Conservation (phyloP, 2,888 invertebrate species). For the Trichopria drosophilae region DNA sequence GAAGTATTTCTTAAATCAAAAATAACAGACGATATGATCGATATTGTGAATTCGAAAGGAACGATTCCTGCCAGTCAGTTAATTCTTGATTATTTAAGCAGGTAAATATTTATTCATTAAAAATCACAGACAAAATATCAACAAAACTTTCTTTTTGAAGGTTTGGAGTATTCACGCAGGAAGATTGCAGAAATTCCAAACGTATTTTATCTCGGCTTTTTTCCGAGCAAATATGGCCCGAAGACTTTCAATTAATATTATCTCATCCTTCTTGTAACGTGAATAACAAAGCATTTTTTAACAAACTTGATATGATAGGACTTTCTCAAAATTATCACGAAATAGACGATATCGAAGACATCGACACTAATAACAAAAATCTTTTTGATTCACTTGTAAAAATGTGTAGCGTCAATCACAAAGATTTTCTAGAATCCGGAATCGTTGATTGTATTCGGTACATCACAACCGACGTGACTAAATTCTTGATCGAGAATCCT, state of each 20-base stretch:
- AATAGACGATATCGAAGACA: slow-evolving; percentile 63
- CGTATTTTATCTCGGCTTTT: slow-evolving; percentile 66
- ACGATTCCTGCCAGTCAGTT: slow-evolving; percentile 62
- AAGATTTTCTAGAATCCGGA: slow-evolving; percentile 58
- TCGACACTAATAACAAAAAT: slow-evolving; percentile 41
- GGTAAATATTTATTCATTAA: slow-evolving; percentile 34
- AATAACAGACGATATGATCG: slow-evolving; percentile 66
- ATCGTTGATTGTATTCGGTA: slow-evolving; percentile 64
- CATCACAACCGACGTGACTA: slow-evolving; percentile 61
- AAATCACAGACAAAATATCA: background rate
- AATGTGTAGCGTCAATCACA: slow-evolving; percentile 55
- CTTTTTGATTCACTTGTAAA: slow-evolving; percentile 58
- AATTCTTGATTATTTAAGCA: slow-evolving; percentile 63
- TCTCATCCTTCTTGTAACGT: slow-evolving; percentile 40
- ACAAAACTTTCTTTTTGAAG: slow-evolving; percentile 41
- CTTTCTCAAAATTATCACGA: slow-evolving; percentile 60
- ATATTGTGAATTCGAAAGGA: slow-evolving; percentile 60
- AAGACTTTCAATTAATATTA: slow-evolving; percentile 42
- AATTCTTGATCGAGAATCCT: slow-evolving; percentile 65
- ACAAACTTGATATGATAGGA: slow-evolving; percentile 46
- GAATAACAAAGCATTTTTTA: slow-evolving; percentile 62
- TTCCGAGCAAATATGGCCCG: slow-evolving; percentile 58
- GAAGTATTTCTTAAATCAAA: slow-evolving; percentile 63
- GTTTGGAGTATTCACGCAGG: slow-evolving; percentile 67
- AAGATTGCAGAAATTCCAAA: slow-evolving; percentile 64